Conservation (phyloP, 2,113 vertebrate genomes). For the Hippocampus mohnikei region DNA sequence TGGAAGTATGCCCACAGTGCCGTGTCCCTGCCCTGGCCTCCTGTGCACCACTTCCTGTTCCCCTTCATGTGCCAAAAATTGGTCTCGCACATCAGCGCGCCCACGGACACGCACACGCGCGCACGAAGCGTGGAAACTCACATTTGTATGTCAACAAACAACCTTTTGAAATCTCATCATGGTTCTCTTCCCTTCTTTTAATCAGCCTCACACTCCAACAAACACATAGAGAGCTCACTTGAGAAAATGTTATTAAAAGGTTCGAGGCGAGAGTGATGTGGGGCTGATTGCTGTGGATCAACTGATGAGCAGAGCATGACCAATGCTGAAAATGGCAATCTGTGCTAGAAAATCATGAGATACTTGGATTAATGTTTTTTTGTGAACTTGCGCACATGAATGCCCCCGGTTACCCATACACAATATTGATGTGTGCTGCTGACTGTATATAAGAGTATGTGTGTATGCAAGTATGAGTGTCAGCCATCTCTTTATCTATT, state of each 20-base stretch:
- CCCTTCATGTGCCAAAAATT: conserved; percentile 34
- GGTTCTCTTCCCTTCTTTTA: not conserved
- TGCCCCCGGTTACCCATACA: not conserved
- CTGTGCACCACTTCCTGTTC: conserved; percentile 48
- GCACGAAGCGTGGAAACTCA: not conserved
- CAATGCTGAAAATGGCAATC: conserved; percentile 9
- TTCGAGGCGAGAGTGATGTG: conserved; percentile 15
- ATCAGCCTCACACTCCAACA: conserved; percentile 1
- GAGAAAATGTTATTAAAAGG: not conserved
- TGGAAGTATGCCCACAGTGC: not conserved
- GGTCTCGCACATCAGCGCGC: not conserved
- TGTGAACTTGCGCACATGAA: not conserved
- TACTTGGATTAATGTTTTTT: not conserved
- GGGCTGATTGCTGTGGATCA: conserved; percentile 21
- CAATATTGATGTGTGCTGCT: not conserved
- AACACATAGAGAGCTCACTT: not conserved
- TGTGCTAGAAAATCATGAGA: not conserved
- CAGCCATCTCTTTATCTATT: conserved; percentile 47
- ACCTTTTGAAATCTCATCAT: conserved; percentile 6
- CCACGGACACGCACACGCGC: conserved; percentile 5
- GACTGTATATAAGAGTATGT: conserved; percentile 1
- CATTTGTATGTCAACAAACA: conserved; percentile 24
- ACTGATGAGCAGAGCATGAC: conserved; percentile 1
- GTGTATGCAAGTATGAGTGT: conserved; percentile 16
- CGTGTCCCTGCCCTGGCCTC: conserved; percentile 5